Conservation (phyloP, 2,888 invertebrate species). For the Lottia scabra region DNA sequence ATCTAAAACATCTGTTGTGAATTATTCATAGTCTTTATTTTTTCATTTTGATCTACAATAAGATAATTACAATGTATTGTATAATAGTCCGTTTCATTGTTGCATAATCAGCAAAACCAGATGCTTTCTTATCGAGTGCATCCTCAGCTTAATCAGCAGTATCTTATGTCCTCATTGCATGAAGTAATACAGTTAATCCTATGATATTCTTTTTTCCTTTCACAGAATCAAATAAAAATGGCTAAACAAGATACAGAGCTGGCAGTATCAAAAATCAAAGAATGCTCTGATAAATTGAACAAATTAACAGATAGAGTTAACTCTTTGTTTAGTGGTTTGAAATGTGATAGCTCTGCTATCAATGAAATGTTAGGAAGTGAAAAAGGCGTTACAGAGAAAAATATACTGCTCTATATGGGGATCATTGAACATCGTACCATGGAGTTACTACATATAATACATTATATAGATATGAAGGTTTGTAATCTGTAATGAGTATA, state of each 20-base stretch:
- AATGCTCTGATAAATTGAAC: conserved; percentile 63
- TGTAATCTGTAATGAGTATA: conserved; percentile 3
- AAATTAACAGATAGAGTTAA: conserved; percentile 71
- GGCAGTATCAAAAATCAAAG: conserved; percentile 45
- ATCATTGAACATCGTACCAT: conserved; percentile 81
- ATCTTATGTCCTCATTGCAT: no score
- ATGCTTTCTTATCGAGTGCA: no score
- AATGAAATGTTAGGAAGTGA: conserved; percentile 69
- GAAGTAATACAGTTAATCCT: no score
- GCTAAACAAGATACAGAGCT: conserved; percentile 36
- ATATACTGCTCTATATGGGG: conserved; percentile 83
- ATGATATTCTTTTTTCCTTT: no score
- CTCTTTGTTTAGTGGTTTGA: conserved; percentile 73
- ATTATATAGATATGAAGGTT: conserved; percentile 55
- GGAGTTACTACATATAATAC: conserved; percentile 73
- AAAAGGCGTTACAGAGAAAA: conserved; percentile 79
- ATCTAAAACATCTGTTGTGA: no score
- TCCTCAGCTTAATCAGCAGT: no score
- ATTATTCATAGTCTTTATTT: no score
- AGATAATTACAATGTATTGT: no score
- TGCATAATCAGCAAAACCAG: no score
- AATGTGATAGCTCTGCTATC: conserved; percentile 75
- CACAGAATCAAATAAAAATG: conserved; percentile 24
- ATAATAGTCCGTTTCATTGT: no score
- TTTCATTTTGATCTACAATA: no score